Conservation (phyloP, 2,797 vertebrate genomes). For the Pangasius krempfi region DNA sequence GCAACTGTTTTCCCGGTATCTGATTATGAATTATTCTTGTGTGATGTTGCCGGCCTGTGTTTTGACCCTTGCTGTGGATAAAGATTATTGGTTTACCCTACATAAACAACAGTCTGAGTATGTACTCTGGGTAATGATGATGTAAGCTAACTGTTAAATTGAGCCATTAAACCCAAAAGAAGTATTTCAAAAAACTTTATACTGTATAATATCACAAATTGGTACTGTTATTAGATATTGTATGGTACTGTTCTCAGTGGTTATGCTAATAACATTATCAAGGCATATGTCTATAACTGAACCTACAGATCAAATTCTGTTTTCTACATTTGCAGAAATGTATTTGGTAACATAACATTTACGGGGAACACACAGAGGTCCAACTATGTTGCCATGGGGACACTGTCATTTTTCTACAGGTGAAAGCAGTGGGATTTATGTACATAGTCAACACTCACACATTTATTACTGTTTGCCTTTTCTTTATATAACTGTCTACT, state of each 20-base stretch:
- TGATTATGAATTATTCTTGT: not conserved
- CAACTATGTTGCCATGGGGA: not conserved
- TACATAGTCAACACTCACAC: not conserved
- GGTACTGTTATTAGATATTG: not conserved
- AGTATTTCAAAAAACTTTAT: not conserved
- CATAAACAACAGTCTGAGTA: not conserved
- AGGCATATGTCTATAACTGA: not conserved
- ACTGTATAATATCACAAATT: not conserved
- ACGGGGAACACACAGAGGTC: not conserved
- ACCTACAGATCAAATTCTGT: not conserved
- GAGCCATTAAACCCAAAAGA: too few species aligned
- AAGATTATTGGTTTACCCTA: not conserved
- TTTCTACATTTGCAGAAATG: not conserved
- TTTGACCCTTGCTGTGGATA: too few species aligned
- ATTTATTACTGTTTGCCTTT: not conserved
- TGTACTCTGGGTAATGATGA: too few species aligned
- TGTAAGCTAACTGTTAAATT: too few species aligned
- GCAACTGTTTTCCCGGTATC: not conserved
- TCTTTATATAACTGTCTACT: not conserved
- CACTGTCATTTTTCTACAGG: not conserved
- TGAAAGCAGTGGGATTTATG: not conserved
- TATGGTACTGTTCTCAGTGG: not conserved
- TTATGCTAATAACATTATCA: not conserved
- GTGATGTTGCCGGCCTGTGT: not conserved
- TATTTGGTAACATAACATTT: not conserved